Percentiles rank a stretch among this genome's conserved stretches.
Evolutionary conservation across 2,888 invertebrate species (phyloP).

Genomic region (Eubasilissa splendida): DNA sequence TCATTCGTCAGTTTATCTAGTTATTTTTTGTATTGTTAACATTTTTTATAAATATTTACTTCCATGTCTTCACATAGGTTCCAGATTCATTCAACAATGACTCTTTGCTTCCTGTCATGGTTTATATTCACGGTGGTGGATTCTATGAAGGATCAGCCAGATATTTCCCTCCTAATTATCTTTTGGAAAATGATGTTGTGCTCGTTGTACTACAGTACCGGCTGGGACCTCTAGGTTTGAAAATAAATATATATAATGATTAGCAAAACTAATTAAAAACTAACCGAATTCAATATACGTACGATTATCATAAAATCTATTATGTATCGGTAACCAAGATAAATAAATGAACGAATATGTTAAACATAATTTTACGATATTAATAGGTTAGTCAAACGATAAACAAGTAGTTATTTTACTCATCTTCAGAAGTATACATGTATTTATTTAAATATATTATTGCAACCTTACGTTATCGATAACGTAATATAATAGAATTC

Average conservation of each 20-base stretch:
- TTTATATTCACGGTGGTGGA: constrained; percentile 67
- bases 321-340: too few relatives aligned
- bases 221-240: constrained; percentile 67
- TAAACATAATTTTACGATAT: too few relatives aligned
- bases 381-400: too few relatives aligned
- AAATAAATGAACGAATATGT: too few relatives aligned
- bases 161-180: constrained; percentile 64
- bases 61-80: not conserved
- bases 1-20: not conserved
- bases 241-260: constrained; percentile 14
- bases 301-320: too few relatives aligned
- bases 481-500: too few relatives aligned
- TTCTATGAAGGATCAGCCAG: constrained; percentile 64
- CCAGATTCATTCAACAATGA: constrained; percentile 13
- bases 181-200: constrained; percentile 68
- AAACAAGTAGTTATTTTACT: too few relatives aligned
- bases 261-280: too few relatives aligned
- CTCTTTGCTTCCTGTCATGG: constrained; percentile 64
- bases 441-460: too few relatives aligned
- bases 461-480: too few relatives aligned
- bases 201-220: constrained; percentile 70
- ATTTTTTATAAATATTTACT: not conserved
- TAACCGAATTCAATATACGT: too few relatives aligned
- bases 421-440: too few relatives aligned
- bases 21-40: not conserved